Percentiles rank a stretch among this genome's conserved stretches.
phyloP scores from a whole-genome alignment of 2,113 vertebrate species.

The Atlantisia rogersi region DNA sequence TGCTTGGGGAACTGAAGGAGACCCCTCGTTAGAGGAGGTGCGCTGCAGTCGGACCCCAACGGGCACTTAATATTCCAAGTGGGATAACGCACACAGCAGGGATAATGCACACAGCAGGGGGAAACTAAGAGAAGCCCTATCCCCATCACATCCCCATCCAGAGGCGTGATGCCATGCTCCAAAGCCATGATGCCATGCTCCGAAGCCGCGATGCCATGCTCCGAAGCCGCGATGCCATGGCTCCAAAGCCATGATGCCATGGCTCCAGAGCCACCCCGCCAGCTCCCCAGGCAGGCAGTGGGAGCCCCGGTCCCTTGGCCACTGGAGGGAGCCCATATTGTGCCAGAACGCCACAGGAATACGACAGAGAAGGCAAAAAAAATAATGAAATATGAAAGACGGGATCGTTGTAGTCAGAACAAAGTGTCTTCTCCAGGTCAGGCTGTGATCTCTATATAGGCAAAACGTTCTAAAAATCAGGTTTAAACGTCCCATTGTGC shows the following conservation, averaged over 20 bases:
- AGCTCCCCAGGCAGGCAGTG: background rate
- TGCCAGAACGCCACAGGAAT: slow-evolving; percentile 39
- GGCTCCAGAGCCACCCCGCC: background rate
- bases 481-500: slow-evolving; percentile 26
- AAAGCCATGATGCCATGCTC: background rate
- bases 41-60: too few species aligned
- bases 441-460: background rate
- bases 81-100: background rate
- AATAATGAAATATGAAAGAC: background rate
- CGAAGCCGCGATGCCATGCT: background rate
- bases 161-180: background rate
- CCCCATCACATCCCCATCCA: accelerated
- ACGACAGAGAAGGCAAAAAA: background rate
- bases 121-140: accelerated
- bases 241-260: too few species aligned
- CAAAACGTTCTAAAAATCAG: background rate
- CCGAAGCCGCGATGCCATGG: background rate
- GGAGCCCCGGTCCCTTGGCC: slow-evolving; percentile 24
- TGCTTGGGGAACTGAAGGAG: background rate
- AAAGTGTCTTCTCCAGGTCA: slow-evolving; percentile 32
- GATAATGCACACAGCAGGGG: background rate
- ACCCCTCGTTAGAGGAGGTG: background rate
- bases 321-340: slow-evolving; percentile 74
- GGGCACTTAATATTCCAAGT: accelerated
- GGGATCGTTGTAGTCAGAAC: slow-evolving; percentile 24